phyloP scores from a whole-genome alignment of 1,140 invertebrate species.

The Cydia pomonella region DNA sequence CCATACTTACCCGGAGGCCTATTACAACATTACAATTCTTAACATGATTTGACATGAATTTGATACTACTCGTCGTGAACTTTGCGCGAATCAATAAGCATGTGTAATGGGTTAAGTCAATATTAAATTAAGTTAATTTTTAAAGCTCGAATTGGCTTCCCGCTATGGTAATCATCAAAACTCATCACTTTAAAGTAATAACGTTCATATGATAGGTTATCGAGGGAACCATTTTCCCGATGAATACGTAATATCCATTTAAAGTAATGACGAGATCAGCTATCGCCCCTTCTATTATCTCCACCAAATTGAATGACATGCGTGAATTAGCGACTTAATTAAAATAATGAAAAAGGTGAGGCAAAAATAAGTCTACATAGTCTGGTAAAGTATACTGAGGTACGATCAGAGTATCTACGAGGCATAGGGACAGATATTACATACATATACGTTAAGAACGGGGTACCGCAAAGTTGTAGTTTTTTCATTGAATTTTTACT shows the following conservation, averaged over 20 bases:
- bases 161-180: neutral
- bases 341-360: neutral
- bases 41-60: too few species aligned
- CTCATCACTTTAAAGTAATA: conserved; percentile 13
- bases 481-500: too few species aligned
- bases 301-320: conserved; percentile 13
- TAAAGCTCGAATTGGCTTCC: neutral
- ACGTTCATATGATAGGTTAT: neutral
- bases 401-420: too few species aligned
- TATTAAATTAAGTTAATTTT: neutral
- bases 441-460: too few species aligned
- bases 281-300: conserved; percentile 4
- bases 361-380: too few species aligned
- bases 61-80: too few species aligned
- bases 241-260: conserved; percentile 24
- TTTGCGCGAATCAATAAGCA: too few species aligned
- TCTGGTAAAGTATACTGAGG: too few species aligned
- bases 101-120: neutral
- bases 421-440: too few species aligned
- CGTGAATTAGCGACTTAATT: neutral
- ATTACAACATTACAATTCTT: too few species aligned
- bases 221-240: conserved; percentile 10
- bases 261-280: conserved; percentile 19
- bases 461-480: too few species aligned
- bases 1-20: too few species aligned